Conservation (phyloP, 2,888 invertebrate genomes). For the Lutraria lutraria region DNA sequence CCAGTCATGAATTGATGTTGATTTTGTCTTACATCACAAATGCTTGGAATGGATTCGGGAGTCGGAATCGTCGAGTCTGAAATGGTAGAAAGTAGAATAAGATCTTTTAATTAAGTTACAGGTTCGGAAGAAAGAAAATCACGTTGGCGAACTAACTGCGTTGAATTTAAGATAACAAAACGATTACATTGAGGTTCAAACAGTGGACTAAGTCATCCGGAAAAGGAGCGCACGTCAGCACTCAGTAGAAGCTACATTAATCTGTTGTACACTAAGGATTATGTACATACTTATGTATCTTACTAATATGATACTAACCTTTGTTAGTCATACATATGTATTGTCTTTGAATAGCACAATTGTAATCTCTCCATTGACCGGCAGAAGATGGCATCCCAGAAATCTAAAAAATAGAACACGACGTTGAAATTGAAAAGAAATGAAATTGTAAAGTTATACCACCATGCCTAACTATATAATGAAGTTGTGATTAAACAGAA, state of each 20-base stretch:
- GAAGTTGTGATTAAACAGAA: too few relatives aligned
- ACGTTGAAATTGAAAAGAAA: too few relatives aligned
- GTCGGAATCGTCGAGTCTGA: conserved; percentile 72
- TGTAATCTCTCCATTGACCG: conserved; percentile 79
- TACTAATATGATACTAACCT: conserved; percentile 63
- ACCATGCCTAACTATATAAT: too few relatives aligned
- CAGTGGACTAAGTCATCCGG: too few relatives aligned
- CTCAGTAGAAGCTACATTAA: background rate
- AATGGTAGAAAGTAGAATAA: conserved; percentile 9
- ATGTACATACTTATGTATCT: too few relatives aligned
- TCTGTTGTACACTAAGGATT: background rate
- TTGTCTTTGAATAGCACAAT: conserved; percentile 68
- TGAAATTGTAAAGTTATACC: too few relatives aligned
- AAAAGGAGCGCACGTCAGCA: too few relatives aligned
- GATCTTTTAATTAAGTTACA: background rate
- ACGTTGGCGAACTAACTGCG: background rate
- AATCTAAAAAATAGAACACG: background rate
- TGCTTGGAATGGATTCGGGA: conserved; percentile 73
- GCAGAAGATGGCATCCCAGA: conserved; percentile 17
- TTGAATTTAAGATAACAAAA: background rate
- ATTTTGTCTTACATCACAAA: conserved; percentile 71
- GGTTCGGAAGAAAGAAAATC: background rate
- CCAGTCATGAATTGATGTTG: conserved; percentile 72
- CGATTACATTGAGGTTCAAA: too few relatives aligned
- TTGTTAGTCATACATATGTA: conserved; percentile 78